These are phyloP conservation scores for Pammene fasciana DNA, from an alignment of 2,888 invertebrate species.

Conservation along the genomic window DNA sequence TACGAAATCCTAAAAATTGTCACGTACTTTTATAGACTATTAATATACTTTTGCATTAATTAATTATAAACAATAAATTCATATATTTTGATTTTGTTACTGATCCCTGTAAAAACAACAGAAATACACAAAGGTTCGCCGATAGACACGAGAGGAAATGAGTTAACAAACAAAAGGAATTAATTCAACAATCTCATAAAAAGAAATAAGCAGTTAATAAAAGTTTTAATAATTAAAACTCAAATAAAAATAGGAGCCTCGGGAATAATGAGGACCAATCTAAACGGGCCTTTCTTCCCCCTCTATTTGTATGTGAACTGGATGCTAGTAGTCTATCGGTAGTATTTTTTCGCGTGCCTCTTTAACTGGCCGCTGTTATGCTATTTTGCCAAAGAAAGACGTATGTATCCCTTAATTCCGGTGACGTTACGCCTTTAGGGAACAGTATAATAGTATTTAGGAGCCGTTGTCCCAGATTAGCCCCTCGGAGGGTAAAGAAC, in stretches of 20 bases:
- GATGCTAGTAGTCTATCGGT: not conserved
- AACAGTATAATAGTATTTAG: constrained; percentile 32
- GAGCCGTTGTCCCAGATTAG: constrained; percentile 62
- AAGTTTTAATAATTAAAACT: constrained; percentile 83
- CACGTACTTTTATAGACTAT: too few species aligned
- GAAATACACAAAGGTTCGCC: constrained; percentile 49
- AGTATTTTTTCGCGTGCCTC: constrained; percentile 30
- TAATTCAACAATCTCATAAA: constrained; percentile 81
- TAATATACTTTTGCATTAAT: too few species aligned
- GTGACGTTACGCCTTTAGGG: not conserved
- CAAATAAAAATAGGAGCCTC: constrained; percentile 75
- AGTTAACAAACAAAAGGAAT: constrained; percentile 80
- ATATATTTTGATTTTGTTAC: not conserved
- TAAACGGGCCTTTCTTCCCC: constrained; percentile 50
- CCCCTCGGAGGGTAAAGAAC: constrained; percentile 71
- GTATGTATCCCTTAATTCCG: not conserved
- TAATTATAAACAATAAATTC: not conserved
- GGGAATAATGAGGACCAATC: constrained; percentile 56
- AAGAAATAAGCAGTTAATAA: constrained; percentile 82
- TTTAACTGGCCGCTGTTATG: constrained; percentile 2
- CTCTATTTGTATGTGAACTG: constrained; percentile 7
- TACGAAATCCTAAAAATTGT: too few species aligned
- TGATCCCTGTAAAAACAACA: constrained; percentile 7
- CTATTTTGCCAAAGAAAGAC: not conserved
- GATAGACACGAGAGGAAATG: constrained; percentile 60